Conservation (phyloP, 2,888 invertebrate genomes). For the Eutolmus rufibarbis region DNA sequence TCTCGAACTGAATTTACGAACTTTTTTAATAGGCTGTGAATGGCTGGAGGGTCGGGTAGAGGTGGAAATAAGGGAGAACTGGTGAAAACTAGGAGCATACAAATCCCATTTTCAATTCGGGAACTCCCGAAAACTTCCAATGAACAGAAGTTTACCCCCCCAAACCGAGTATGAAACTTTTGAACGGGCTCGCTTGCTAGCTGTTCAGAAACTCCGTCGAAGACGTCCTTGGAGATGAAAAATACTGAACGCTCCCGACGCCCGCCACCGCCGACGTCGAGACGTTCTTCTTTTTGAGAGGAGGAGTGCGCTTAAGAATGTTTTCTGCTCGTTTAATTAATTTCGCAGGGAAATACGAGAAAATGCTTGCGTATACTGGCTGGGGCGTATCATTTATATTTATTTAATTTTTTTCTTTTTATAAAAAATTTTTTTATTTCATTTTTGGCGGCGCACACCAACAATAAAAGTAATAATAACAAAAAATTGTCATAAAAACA, state of each 20-base stretch:
- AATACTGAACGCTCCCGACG: not conserved
- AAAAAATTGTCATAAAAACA: not conserved
- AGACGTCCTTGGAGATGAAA: not conserved
- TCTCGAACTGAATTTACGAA: not conserved
- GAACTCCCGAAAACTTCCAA: not conserved
- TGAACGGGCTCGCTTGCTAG: not conserved
- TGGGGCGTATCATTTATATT: not conserved
- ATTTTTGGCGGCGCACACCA: not conserved
- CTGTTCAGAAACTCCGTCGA: not conserved
- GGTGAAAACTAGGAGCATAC: not conserved
- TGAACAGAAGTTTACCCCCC: not conserved
- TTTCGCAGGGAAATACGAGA: not conserved
- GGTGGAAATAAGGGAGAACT: not conserved
- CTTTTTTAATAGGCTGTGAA: not conserved
- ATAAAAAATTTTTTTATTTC: not conserved
- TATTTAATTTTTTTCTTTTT: not conserved
- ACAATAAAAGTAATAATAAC: constrained; percentile 5
- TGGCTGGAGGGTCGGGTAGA: not conserved
- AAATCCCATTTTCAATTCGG: not conserved
- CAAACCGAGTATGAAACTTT: not conserved
- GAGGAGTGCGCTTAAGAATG: not conserved
- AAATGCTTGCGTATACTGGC: not conserved
- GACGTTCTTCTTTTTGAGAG: not conserved
- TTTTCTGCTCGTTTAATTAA: constrained; percentile 6
- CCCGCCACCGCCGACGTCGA: not conserved